A percentile compares a stretch with the other conserved stretches of the same genome.
Evolutionary conservation across 2,888 invertebrate species (phyloP).

Genomic region (Allygus modestus): DNA sequence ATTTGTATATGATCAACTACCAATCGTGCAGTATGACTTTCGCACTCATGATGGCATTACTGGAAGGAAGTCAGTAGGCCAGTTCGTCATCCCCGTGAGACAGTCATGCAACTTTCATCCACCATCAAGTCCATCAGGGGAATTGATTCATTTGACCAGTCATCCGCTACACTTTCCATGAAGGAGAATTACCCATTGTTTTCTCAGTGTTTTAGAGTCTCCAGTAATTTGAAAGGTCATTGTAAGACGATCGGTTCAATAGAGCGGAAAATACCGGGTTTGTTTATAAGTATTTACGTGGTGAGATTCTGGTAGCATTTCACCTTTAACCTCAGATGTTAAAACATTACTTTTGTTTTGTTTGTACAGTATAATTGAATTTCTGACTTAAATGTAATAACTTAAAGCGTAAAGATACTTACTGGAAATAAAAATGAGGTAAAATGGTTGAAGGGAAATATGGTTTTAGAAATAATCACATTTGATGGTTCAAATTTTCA

Average conservation of each 20-base stretch:
- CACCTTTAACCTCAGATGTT: no score
- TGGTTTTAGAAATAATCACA: no score
- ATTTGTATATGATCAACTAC: no score
- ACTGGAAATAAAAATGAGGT: no score
- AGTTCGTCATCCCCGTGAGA: neutral
- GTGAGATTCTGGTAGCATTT: neutral
- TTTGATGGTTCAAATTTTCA: no score
- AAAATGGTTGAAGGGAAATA: no score
- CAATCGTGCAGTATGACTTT: no score
- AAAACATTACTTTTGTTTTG: no score
- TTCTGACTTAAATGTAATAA: no score
- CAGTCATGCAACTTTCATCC: slow-evolving; percentile 13
- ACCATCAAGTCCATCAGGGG: neutral
- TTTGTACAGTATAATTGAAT: no score
- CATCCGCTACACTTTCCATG: slow-evolving; percentile 33
- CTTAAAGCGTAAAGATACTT: no score
- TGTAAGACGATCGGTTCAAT: neutral
- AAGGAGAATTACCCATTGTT: neutral
- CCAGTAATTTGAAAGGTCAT: slow-evolving; percentile 22
- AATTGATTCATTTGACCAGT: neutral
- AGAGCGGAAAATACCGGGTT: neutral
- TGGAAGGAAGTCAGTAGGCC: neutral
- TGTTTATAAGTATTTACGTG: neutral
- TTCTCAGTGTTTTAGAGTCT: neutral
- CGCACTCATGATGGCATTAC: no score